phyloP scores from a whole-genome alignment of 2,888 invertebrate species.

The Pyrgus malvae region DNA sequence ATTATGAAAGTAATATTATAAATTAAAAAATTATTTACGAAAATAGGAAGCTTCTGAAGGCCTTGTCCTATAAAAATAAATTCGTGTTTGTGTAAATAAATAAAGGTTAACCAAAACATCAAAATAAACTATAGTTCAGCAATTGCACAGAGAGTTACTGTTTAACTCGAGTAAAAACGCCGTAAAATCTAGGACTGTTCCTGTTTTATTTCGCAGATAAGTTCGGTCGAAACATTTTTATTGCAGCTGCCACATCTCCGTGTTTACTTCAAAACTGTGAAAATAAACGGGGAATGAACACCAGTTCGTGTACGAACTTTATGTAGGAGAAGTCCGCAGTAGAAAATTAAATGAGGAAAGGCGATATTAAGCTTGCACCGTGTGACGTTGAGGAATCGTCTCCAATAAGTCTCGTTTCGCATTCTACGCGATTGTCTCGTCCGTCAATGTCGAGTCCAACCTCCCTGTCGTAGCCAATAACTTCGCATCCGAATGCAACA shows the following conservation, averaged over 20 bases:
- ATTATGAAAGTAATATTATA: too few species aligned
- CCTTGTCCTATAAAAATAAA: too few species aligned
- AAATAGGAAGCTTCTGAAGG: too few species aligned
- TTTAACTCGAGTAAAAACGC: slow-evolving; percentile 12
- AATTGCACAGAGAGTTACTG: neutral
- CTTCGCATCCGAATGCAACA: slow-evolving; percentile 27
- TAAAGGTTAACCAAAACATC: neutral
- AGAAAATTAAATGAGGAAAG: slow-evolving; percentile 30
- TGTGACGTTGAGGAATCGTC: slow-evolving; percentile 68
- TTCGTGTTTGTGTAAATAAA: too few species aligned
- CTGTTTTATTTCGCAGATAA: slow-evolving; percentile 11
- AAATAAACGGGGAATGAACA: slow-evolving; percentile 11
- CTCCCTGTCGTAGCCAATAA: slow-evolving; percentile 51
- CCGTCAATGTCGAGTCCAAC: slow-evolving; percentile 62
- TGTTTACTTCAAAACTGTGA: slow-evolving; percentile 12
- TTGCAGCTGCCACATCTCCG: slow-evolving; percentile 19
- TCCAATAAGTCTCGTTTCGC: slow-evolving; percentile 70
- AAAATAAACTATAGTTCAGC: neutral
- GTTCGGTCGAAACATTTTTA: slow-evolving; percentile 30
- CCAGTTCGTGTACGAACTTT: slow-evolving; percentile 30
- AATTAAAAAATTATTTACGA: too few species aligned
- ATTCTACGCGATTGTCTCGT: slow-evolving; percentile 65
- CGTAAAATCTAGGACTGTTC: slow-evolving; percentile 19
- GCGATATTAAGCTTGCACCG: slow-evolving; percentile 45
- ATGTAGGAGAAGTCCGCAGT: slow-evolving; percentile 32